Base-by-base conservation (phyloP, 2,888 invertebrate species). In the Callyntrura guangdongensis region DNA sequence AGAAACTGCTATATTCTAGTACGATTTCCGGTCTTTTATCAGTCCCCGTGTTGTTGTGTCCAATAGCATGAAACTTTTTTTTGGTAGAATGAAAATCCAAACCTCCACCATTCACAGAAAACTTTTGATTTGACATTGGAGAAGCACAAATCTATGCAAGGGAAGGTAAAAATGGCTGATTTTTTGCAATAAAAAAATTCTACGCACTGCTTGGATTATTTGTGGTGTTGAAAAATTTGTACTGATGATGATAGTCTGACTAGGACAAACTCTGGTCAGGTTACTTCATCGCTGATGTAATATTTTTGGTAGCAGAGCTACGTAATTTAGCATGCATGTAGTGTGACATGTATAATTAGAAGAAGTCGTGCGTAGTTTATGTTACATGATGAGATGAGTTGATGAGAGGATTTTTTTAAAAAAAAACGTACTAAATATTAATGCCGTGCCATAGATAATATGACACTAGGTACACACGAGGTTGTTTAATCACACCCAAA, bases 11-110 rank as follows among this genome's bases (percentile, higher is more conserved):
- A 36, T 36, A 36, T 82, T 20, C 12, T 59, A 82, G 77, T 1
- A 53, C 20, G 61, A 64, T 49, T 83, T 83, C 83, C 83, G 83
- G 83, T 67, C 67, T 59, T 25, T 59, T 25, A 4, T 49, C 77
- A n/a, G 17, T 45, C 36, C 36, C 67, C 27, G n/a, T 67, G 72
- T 61, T 4, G 27, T 8, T 45, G 22, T 20, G 20, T 61, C 61
- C 69, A 14, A n/a, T 25, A 6, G 4, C n/a, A 47, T 74, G 72
- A 9, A 17, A 74, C 72, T 64, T 17, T 14, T 69, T 69, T n/a
- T 5, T 11, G 2, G 22, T n/a, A 14, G n/a, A n/a, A n/a, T 56
- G n/a, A 12, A 56, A 17, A 12, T 6, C 36, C 36, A 2, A 36
- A 56, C 1, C 17, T 5, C 56, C n/a, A 0, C n/a, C 56, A 56